These are phyloP conservation scores for Cybosia mesomella DNA, from an alignment of 2,888 invertebrate genomes.

Conservation along the genomic window DNA sequence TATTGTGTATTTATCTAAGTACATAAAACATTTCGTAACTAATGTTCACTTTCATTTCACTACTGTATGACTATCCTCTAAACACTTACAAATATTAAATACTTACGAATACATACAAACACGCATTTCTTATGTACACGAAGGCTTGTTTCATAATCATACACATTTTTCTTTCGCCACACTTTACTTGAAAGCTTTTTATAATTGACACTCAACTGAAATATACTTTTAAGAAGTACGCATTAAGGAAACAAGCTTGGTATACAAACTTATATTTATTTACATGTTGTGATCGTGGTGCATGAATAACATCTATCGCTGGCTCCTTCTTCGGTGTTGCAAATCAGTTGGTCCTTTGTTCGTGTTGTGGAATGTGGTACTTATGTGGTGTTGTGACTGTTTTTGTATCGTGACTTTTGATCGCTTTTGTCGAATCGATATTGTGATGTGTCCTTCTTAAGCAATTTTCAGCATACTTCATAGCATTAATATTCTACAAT, in stretches of 20 bases:
- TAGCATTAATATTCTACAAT: constrained; percentile 39
- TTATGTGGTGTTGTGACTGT: constrained; percentile 82
- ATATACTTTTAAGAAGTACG: constrained; percentile 31
- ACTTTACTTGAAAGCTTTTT: constrained; percentile 24
- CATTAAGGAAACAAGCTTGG: constrained; percentile 58
- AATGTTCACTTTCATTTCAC: constrained; percentile 43
- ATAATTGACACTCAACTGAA: constrained; percentile 29
- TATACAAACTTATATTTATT: constrained; percentile 35
- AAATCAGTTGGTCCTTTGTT: constrained; percentile 49
- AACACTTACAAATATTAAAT: constrained; percentile 36
- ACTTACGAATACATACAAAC: constrained; percentile 29
- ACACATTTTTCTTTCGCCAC: constrained; percentile 28
- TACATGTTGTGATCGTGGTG: constrained; percentile 75
- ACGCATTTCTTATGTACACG: constrained; percentile 36
- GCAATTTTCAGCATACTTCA: constrained; percentile 49
- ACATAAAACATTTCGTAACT: constrained; percentile 37
- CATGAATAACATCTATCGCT: constrained; percentile 86
- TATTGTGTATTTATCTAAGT: constrained; percentile 28
- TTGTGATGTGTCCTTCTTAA: constrained; percentile 50
- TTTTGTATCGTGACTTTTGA: constrained; percentile 61
- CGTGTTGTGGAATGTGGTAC: constrained; percentile 79
- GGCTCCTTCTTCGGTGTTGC: constrained; percentile 63
- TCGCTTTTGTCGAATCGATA: constrained; percentile 77
- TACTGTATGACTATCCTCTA: constrained; percentile 37
- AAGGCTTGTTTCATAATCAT: constrained; percentile 55